phyloP scores from a whole-genome alignment of 1,140 invertebrate genomes.

The Notospermus geniculatus region DNA sequence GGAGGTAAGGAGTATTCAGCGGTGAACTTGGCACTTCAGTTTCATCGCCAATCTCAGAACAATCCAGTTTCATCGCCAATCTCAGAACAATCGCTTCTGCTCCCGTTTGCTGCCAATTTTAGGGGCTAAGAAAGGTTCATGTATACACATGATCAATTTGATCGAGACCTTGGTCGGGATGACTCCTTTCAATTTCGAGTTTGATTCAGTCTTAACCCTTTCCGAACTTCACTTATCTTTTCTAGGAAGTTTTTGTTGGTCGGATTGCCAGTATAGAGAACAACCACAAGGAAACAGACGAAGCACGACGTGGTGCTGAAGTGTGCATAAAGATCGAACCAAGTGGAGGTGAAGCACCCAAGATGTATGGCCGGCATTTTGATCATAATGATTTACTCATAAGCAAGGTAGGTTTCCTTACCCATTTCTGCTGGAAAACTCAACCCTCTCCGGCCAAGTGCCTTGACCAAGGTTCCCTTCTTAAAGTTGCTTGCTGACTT shows the following conservation, averaged over 20 bases:
- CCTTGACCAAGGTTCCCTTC: background rate
- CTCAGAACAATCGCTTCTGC: too few relatives aligned
- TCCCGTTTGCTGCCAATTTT: too few relatives aligned
- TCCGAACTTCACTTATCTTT: background rate
- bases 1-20: background rate
- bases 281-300: slow-evolving; percentile 78
- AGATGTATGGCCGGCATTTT: slow-evolving; percentile 98
- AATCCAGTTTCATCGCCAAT: too few relatives aligned
- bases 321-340: slow-evolving; percentile 99
- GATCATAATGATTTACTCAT: slow-evolving; percentile 91
- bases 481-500: background rate
- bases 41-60: too few relatives aligned
- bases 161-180: too few relatives aligned
- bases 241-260: slow-evolving; percentile 90
- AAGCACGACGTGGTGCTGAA: slow-evolving; percentile 92
- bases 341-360: slow-evolving; percentile 92
- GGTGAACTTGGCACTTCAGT: too few relatives aligned
- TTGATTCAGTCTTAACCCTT: too few relatives aligned
- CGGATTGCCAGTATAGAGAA: slow-evolving; percentile 91
- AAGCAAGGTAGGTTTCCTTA: slow-evolving; percentile 76
- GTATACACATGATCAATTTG: too few relatives aligned
- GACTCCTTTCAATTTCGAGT: too few relatives aligned
- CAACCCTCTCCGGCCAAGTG: background rate
- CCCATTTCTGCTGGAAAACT: background rate
- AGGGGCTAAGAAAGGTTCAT: too few relatives aligned